Evolutionary conservation across 2,888 invertebrate species (phyloP).

Genomic region (Acronicta leporina): DNA sequence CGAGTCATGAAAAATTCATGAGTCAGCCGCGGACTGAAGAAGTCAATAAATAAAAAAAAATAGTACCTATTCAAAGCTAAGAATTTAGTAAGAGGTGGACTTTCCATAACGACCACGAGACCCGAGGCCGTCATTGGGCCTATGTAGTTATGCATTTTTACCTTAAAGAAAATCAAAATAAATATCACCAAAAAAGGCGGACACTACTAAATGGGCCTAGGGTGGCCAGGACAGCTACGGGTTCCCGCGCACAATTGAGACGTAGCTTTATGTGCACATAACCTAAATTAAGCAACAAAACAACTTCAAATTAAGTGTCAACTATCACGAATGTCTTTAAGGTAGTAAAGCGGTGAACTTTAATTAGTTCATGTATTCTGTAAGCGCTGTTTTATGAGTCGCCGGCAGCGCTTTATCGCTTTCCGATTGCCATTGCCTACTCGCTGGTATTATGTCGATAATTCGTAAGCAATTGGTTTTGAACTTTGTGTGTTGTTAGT

Average conservation of each 20-base stretch:
- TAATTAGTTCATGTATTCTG: slow-evolving; percentile 57
- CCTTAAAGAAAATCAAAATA: no score
- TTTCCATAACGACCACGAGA: no score
- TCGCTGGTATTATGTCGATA: slow-evolving; percentile 34
- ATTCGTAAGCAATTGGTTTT: slow-evolving; percentile 23
- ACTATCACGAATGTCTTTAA: slow-evolving; percentile 53
- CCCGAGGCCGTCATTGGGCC: no score
- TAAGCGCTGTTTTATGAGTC: slow-evolving; percentile 51
- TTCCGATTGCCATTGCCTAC: slow-evolving; percentile 57
- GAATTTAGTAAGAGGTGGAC: no score
- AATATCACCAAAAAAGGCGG: no score
- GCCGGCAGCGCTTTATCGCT: slow-evolving; percentile 58
- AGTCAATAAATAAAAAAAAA: no score
- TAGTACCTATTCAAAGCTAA: no score
- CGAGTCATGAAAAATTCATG: no score
- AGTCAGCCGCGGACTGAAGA: no score
- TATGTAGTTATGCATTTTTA: no score
- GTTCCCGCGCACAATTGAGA: background rate
- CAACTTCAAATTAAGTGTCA: slow-evolving; percentile 59
- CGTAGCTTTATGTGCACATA: background rate
- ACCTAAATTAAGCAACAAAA: slow-evolving; percentile 53
- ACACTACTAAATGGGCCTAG: no score
- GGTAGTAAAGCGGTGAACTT: slow-evolving; percentile 53
- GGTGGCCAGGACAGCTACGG: no score
- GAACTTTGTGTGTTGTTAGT: background rate